These are phyloP conservation scores for Zaprionus camerounensis DNA, from an alignment of 1,140 invertebrate genomes.

Conservation along the genomic window DNA sequence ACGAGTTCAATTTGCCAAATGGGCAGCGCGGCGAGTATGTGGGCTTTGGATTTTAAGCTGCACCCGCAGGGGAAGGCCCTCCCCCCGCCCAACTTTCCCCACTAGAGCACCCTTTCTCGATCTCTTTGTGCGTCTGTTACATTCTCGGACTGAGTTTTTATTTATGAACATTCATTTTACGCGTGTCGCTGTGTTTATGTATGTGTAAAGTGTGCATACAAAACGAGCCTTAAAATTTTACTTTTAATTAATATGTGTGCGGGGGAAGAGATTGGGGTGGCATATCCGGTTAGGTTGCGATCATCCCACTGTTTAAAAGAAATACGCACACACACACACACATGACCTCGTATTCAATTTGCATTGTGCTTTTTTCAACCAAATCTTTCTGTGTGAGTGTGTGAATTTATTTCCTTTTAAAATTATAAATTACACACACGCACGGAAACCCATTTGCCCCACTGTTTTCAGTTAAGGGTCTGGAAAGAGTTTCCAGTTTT, in stretches of 20 bases:
- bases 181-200: constrained; percentile 14
- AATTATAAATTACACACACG: constrained; percentile 57
- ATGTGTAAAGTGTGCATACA: constrained; percentile 18
- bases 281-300: constrained; percentile 2
- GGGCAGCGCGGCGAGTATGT: constrained; percentile 21
- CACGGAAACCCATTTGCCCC: constrained; percentile 34
- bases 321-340: constrained; percentile 8
- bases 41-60: constrained; percentile 56
- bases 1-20: constrained; percentile 81
- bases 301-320: constrained; percentile 31
- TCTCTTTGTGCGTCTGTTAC: constrained; percentile 32
- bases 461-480: constrained; percentile 17
- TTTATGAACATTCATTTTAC: constrained; percentile 66
- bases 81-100: neutral
- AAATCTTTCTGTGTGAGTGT: constrained; percentile 22
- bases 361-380: constrained; percentile 32
- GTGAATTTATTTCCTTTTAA: constrained; percentile 59
- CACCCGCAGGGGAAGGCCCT: constrained; percentile 4
- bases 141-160: constrained; percentile 57
- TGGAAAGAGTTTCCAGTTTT: constrained; percentile 16
- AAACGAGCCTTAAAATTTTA: constrained; percentile 61
- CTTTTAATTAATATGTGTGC: constrained; percentile 69
- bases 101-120: neutral
- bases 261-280: neutral
- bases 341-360: constrained; percentile 71